Conservation (phyloP, 2,113 vertebrate species). For the Sigmodon hispidus region DNA sequence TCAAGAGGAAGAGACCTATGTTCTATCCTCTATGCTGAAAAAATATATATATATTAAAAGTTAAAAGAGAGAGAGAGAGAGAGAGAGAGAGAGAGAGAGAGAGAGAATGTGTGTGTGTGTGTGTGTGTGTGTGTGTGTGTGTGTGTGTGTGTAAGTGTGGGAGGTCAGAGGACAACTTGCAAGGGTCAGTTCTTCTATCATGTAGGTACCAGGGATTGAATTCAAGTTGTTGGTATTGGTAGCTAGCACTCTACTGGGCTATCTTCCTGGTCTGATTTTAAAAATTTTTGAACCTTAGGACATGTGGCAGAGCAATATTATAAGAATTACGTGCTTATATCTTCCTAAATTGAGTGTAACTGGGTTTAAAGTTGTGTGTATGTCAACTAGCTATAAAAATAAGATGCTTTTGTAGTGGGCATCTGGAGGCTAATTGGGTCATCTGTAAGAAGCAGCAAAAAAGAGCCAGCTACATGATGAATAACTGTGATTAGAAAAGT, state of each 20-base stretch:
- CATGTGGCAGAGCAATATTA: not conserved
- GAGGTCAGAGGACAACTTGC: not conserved
- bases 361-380: not conserved
- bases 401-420: not conserved
- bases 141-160: not conserved
- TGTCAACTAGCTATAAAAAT: not conserved
- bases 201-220: not conserved
- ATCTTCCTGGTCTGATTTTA: not conserved
- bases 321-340: not conserved
- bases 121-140: too few species aligned
- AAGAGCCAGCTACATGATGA: not conserved
- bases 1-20: not conserved
- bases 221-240: not conserved
- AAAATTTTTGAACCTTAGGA: not conserved
- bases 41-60: not conserved
- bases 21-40: not conserved
- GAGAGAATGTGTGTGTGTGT: too few species aligned
- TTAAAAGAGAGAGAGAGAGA: too few species aligned
- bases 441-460: not conserved
- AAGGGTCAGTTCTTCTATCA: not conserved
- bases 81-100: too few species aligned
- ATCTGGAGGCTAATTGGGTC: conserved; percentile 21
- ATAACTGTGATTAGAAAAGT: not conserved
- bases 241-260: not conserved
- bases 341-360: not conserved